A percentile compares a stretch with the other conserved stretches of the same genome.
phyloP scores from a whole-genome alignment of 2,113 vertebrate genomes.

The Lathamus discolor region DNA sequence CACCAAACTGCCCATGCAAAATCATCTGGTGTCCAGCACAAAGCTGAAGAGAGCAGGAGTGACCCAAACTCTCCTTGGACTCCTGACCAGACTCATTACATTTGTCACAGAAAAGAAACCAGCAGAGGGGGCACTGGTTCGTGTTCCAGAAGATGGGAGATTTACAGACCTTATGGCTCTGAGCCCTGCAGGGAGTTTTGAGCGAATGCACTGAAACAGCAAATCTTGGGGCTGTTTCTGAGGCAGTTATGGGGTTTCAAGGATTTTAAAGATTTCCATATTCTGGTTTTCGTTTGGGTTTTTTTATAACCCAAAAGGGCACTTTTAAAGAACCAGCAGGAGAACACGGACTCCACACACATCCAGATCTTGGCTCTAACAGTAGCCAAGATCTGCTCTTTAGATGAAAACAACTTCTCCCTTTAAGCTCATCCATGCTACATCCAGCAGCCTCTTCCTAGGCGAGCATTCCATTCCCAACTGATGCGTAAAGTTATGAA shows the following conservation, averaged over 20 bases:
- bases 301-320: background rate
- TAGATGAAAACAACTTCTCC: background rate
- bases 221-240: background rate
- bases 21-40: background rate
- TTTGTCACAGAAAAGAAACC: background rate
- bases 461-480: background rate
- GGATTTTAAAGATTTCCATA: background rate
- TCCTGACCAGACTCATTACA: background rate
- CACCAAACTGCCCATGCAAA: background rate
- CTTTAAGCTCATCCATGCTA: background rate
- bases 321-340: background rate
- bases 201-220: background rate
- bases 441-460: background rate
- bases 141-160: background rate
- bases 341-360: background rate
- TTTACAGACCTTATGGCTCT: background rate
- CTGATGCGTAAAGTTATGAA: background rate
- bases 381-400: background rate
- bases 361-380: background rate
- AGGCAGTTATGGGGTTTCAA: background rate
- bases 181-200: background rate
- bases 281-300: accelerated
- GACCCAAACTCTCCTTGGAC: background rate
- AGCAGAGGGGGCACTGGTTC: background rate
- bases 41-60: background rate